These are phyloP conservation scores for Ramphastos sulfuratus DNA, from an alignment of 2,113 vertebrate genomes.

Conservation along the genomic window DNA sequence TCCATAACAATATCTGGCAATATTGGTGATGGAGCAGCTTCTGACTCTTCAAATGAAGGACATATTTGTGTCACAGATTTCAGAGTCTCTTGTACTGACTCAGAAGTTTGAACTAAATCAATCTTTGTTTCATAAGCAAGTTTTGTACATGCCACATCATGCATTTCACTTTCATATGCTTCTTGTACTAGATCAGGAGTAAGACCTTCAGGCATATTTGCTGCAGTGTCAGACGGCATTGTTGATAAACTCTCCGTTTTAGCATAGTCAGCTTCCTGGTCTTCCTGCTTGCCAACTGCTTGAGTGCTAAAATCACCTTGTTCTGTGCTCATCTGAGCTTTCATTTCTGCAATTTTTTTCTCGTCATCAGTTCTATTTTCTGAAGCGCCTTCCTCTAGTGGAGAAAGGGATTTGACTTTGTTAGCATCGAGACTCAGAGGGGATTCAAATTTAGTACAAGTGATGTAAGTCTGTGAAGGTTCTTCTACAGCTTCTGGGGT, in stretches of 20 bases:
- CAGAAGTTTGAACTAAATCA: slow-evolving; percentile 80
- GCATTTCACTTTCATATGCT: slow-evolving; percentile 82
- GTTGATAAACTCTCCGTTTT: slow-evolving; percentile 33
- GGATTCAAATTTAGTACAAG: slow-evolving; percentile 81
- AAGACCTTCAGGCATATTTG: slow-evolving; percentile 87
- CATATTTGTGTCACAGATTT: slow-evolving; percentile 73
- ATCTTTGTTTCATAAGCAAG: slow-evolving; percentile 81
- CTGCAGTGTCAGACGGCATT: slow-evolving; percentile 36
- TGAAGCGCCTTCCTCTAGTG: slow-evolving; percentile 67
- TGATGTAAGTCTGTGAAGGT: slow-evolving; percentile 73
- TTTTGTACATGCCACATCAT: slow-evolving; percentile 78
- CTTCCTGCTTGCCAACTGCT: slow-evolving; percentile 49
- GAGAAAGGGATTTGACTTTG: slow-evolving; percentile 63
- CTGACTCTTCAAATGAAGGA: slow-evolving; percentile 77
- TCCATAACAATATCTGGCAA: slow-evolving; percentile 96
- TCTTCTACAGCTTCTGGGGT: slow-evolving; percentile 72
- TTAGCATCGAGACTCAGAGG: slow-evolving; percentile 69
- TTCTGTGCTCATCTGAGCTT: slow-evolving; percentile 71
- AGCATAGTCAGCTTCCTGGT: slow-evolving; percentile 63
- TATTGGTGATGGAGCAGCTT: slow-evolving; percentile 81
- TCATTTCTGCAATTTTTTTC: slow-evolving; percentile 81
- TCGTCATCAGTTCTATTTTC: slow-evolving; percentile 82
- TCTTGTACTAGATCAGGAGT: slow-evolving; percentile 96
- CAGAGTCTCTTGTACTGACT: slow-evolving; percentile 77
- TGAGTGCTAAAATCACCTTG: slow-evolving; percentile 27